Conservation (phyloP, 2,113 vertebrate species). For the Gobiocypris rarus region DNA sequence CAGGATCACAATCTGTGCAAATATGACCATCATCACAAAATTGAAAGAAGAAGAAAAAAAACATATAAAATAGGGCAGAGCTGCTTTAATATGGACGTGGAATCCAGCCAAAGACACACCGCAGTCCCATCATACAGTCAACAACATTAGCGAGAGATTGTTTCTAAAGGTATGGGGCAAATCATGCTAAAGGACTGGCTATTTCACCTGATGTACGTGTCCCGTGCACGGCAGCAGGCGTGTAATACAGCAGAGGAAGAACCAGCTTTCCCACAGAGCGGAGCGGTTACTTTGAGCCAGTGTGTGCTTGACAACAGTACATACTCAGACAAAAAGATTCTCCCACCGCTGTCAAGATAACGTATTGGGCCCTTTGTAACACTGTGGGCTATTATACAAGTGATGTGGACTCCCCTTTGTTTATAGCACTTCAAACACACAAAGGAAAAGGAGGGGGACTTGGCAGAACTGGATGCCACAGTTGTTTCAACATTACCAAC, state of each 20-base stretch:
- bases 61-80: neutral
- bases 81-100: neutral
- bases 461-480: conserved; percentile 72
- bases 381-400: conserved; percentile 68
- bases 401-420: conserved; percentile 52
- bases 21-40: neutral
- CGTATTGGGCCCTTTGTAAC: conserved; percentile 67
- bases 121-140: neutral
- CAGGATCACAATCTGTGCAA: neutral
- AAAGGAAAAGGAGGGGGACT: conserved; percentile 65
- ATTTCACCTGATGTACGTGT: neutral
- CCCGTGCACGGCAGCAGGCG: neutral
- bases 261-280: conserved; percentile 43
- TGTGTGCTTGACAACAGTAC: conserved; percentile 59
- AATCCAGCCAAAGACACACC: neutral
- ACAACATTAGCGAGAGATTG: neutral
- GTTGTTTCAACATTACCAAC: conserved; percentile 63
- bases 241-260: conserved; percentile 22
- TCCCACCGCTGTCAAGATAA: conserved; percentile 74
- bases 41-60: neutral
- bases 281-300: conserved; percentile 57
- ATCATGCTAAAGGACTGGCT: neutral
- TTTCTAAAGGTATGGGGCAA: conserved; percentile 22
- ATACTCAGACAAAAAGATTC: conserved; percentile 69
- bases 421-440: conserved; percentile 63